Base-by-base conservation (phyloP, 2,797 vertebrate species). In the Sebastiscus albofasciatus region DNA sequence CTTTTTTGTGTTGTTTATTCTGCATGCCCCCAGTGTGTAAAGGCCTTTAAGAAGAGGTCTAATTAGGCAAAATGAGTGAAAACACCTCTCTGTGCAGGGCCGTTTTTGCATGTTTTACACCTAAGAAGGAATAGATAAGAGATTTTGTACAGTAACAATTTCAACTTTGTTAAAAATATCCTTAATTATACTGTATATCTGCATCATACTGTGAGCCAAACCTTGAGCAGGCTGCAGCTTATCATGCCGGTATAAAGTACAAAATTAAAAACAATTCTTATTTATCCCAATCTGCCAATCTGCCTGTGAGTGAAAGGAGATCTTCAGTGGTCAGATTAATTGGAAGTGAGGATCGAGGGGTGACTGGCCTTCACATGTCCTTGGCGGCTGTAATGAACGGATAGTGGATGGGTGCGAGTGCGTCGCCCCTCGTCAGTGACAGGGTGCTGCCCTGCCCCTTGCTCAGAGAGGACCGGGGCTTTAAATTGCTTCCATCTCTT, bases 401-500 rank as follows among this genome's bases (percentile, higher is more conserved):
- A 89, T 87, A 78, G 93, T 82, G 79, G 87, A 92, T 90, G 89
- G 88, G 89, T 91, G 92, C 12, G 66, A 86, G 88, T 87, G 84
- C 75, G 85, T 87, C 79, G 34, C 79, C 82, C 88, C 85, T 89
- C 70, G 66, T 79, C 65, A 27, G 77, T 90, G 94, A 94, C 94
- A 90, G 91, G 93, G 92, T 92, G 89, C 87, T 93, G 94, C 93
- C 94, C 93, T 93, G 92, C 90, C 94, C 90, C 90, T 69, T 94
- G 92, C 92, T 93, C 89, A 6, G 86, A 87, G 90, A 91, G 88
- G 94, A 93, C 92, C 81, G n/a, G 88, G 87, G 76, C 91, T 92
- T 92, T 93, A 95, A 94, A 95, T 95, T 95, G 94, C 95, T 95
- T 94, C 94, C 94, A 94, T 94, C 92, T 92, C 92, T 31, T 85